A percentile compares a stretch with the other conserved stretches of the same genome.
Conservation (phyloP, 2,888 invertebrate genomes). For the Microdon myrmicae region DNA sequence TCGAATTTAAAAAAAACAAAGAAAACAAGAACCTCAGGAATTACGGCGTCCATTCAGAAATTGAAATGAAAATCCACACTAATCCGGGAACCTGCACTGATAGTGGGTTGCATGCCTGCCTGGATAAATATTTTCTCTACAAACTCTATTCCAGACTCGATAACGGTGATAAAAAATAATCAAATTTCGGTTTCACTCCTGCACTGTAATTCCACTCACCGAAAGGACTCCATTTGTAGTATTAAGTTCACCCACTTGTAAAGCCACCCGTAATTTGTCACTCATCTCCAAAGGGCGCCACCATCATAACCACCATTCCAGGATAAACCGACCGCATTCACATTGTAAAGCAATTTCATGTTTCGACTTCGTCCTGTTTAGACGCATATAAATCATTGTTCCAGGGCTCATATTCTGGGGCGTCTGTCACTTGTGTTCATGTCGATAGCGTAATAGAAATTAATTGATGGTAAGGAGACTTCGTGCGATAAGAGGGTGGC, state of each 20-base stretch:
- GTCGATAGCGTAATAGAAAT: too few relatives aligned
- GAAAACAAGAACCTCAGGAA: neutral
- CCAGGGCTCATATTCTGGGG: too few relatives aligned
- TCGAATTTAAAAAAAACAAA: too few relatives aligned
- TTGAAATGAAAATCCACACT: slow-evolving; percentile 19
- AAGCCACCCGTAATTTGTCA: too few relatives aligned
- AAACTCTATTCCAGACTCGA: slow-evolving; percentile 29
- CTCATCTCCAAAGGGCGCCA: too few relatives aligned
- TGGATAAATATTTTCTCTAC: slow-evolving; percentile 19
- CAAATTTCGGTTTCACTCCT: slow-evolving; percentile 32
- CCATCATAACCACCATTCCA: neutral
- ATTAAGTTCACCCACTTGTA: slow-evolving; percentile 31
- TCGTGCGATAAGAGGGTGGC: too few relatives aligned
- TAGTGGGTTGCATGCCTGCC: slow-evolving; percentile 2
- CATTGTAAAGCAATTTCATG: slow-evolving; percentile 17
- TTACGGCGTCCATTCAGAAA: slow-evolving; percentile 19
- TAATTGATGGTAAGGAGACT: too few relatives aligned
- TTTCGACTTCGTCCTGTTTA: too few relatives aligned
- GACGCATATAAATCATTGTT: too few relatives aligned
- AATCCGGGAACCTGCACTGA: slow-evolving; percentile 15
- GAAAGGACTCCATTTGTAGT: slow-evolving; percentile 29
- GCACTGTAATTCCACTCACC: slow-evolving; percentile 29
- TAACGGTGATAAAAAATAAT: slow-evolving; percentile 38
- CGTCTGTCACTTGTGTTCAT: too few relatives aligned
- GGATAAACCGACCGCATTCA: slow-evolving; percentile 10